Conservation (phyloP, 2,113 vertebrate genomes). For the Anarrhichthys ocellatus region DNA sequence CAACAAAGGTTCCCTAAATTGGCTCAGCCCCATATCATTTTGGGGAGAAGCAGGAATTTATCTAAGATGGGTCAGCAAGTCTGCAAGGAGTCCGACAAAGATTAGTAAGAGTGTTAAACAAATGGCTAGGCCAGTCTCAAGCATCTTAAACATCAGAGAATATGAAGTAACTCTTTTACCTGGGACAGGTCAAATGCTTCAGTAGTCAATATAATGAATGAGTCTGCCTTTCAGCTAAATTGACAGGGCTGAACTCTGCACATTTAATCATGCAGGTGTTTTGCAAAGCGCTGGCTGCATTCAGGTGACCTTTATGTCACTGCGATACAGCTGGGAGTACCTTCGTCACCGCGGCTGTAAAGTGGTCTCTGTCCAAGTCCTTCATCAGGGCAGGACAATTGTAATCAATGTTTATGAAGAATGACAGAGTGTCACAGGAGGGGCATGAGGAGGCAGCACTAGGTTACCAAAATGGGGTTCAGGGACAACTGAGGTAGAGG, state of each 20-base stretch:
- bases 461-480: constrained; percentile 1
- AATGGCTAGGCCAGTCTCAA: constrained; percentile 23
- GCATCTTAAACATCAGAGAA: neutral
- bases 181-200: constrained; percentile 23
- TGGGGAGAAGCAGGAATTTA: constrained; percentile 1
- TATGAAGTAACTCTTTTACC: constrained; percentile 31
- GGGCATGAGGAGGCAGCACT: neutral
- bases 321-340: neutral
- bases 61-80: constrained; percentile 34
- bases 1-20: constrained; percentile 6
- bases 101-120: constrained; percentile 45
- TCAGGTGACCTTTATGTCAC: constrained; percentile 9
- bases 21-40: constrained; percentile 43
- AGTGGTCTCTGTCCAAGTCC: constrained; percentile 19
- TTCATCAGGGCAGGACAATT: constrained; percentile 18
- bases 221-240: constrained; percentile 61
- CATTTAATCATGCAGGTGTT: constrained; percentile 61
- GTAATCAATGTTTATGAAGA: constrained; percentile 52
- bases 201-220: constrained; percentile 54
- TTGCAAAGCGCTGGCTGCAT: constrained; percentile 4
- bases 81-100: constrained; percentile 47
- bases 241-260: constrained; percentile 47
- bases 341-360: constrained; percentile 28
- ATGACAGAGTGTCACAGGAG: neutral
- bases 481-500: neutral